phyloP scores from a whole-genome alignment of 2,888 invertebrate genomes.

The Merodon equestris region DNA sequence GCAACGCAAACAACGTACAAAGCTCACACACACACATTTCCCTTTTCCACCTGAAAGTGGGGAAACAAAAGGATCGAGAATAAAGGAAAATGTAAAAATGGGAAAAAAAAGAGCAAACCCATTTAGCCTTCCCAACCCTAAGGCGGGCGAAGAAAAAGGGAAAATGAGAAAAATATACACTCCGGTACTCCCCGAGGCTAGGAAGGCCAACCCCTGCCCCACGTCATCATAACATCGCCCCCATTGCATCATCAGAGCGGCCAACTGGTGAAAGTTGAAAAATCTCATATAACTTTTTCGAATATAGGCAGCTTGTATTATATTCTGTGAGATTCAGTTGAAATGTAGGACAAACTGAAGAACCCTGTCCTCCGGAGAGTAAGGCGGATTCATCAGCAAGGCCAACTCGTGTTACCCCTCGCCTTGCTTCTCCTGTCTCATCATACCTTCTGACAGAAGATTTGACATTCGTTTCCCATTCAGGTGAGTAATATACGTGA shows the following conservation, averaged over 20 bases:
- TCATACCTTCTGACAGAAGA: slow-evolving; percentile 3
- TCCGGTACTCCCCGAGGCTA: neutral
- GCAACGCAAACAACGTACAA: slow-evolving; percentile 4
- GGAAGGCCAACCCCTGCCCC: neutral
- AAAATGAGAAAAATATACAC: neutral
- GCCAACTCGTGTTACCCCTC: neutral
- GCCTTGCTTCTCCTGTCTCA: neutral
- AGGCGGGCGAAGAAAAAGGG: neutral
- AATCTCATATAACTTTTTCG: slow-evolving; percentile 40
- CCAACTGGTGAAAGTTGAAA: slow-evolving; percentile 22
- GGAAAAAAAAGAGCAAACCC: too few relatives aligned
- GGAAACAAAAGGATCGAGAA: slow-evolving; percentile 14
- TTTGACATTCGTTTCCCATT: slow-evolving; percentile 30
- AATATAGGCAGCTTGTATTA: slow-evolving; percentile 11
- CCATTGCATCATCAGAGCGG: neutral
- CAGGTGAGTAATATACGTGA: slow-evolving; percentile 39
- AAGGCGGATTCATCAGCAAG: neutral
- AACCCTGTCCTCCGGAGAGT: neutral
- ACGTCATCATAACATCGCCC: neutral
- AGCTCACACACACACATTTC: slow-evolving; percentile 7
- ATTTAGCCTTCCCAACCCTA: neutral
- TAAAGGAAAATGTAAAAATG: slow-evolving; percentile 5
- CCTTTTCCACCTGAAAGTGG: slow-evolving; percentile 5
- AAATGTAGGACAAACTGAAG: slow-evolving; percentile 1
- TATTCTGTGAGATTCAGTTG: neutral